Percentiles rank a stretch among this genome's conserved stretches.
phyloP scores from a whole-genome alignment of 2,797 vertebrate species.

The Nyctibius grandis region DNA sequence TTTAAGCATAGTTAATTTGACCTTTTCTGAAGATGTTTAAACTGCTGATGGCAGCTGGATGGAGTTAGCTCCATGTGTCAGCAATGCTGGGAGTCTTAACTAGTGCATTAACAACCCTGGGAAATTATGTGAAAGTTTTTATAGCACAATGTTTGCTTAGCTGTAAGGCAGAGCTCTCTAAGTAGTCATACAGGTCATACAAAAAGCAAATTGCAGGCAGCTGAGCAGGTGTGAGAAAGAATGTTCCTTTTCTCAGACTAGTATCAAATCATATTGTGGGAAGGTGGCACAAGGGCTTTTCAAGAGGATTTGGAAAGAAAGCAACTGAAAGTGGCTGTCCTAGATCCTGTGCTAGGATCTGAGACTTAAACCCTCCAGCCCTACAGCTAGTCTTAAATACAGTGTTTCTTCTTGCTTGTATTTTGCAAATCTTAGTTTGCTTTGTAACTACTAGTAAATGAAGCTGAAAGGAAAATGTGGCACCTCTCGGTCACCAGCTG shows the following conservation, averaged over 20 bases:
- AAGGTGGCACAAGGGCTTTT: not conserved
- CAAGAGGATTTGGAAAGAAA: not conserved
- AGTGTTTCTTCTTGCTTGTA: not conserved
- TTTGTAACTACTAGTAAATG: not conserved
- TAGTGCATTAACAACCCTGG: not conserved
- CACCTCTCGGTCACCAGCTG: not conserved
- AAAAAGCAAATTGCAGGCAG: not conserved
- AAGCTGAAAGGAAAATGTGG: not conserved
- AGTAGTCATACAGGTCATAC: not conserved
- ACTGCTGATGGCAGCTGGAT: constrained; percentile 9
- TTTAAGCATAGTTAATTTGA: not conserved
- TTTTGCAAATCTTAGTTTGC: not conserved
- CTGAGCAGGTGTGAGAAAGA: not conserved
- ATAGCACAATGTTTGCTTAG: not conserved
- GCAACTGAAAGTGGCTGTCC: not conserved
- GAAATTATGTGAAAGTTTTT: constrained; percentile 17
- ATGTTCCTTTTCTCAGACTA: not conserved
- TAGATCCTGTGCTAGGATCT: not conserved
- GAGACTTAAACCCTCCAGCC: not conserved
- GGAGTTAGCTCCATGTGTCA: not conserved
- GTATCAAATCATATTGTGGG: not conserved
- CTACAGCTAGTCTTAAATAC: not conserved
- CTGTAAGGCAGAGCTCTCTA: not conserved
- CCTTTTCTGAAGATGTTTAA: constrained; percentile 16
- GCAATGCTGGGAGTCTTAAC: constrained; percentile 2